Percentiles rank a stretch among this genome's conserved stretches.
These are phyloP conservation scores for Cyanocitta stelleri DNA, from an alignment of 2,113 vertebrate genomes.

Conservation along the genomic window DNA sequence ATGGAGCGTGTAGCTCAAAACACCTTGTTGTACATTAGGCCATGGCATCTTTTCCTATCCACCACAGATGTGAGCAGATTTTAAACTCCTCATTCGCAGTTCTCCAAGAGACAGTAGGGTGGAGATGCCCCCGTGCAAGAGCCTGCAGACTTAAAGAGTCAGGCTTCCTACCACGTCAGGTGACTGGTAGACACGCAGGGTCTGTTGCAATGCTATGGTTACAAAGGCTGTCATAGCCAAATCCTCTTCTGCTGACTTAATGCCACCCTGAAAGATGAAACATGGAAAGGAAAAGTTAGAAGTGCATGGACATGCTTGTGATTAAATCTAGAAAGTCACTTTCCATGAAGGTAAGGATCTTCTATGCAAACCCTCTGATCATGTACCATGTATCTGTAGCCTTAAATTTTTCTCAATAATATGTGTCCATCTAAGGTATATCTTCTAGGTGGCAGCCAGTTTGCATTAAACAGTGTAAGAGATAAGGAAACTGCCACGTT, in stretches of 20 bases:
- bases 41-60: background rate
- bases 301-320: fast-evolving
- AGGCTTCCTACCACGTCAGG: conserved; percentile 53
- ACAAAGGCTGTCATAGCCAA: conserved; percentile 69
- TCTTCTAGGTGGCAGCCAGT: background rate
- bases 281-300: background rate
- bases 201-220: conserved; percentile 51
- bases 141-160: background rate
- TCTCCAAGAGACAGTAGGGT: background rate
- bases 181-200: background rate
- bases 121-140: background rate
- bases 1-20: fast-evolving
- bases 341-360: background rate
- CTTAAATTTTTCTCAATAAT: background rate
- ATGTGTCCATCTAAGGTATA: background rate
- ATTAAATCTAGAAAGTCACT: background rate
- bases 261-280: conserved; percentile 58
- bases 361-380: background rate
- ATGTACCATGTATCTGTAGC: background rate
- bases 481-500: fast-evolving
- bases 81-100: background rate
- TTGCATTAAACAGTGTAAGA: background rate
- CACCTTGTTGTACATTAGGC: background rate
- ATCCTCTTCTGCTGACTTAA: conserved; percentile 38
- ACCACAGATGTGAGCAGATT: background rate